phyloP scores from a whole-genome alignment of 2,797 vertebrate genomes.

The Lithobates sylvaticus region DNA sequence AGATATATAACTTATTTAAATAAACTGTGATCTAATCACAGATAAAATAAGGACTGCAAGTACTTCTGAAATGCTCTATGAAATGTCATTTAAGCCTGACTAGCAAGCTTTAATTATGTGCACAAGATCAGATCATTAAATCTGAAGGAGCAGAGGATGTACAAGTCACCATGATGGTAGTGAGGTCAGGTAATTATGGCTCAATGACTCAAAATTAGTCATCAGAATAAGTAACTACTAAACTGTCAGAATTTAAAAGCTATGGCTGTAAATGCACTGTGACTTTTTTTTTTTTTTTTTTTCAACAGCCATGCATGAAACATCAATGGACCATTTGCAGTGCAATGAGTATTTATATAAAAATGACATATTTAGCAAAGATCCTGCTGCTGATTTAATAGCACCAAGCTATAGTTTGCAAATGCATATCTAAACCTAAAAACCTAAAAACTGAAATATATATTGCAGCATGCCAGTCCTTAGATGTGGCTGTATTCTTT shows the following conservation, averaged over 20 bases:
- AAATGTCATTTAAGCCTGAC: constrained; percentile 43
- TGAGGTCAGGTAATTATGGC: constrained; percentile 37
- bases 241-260: neutral
- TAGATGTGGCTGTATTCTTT: no score
- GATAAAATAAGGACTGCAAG: constrained; percentile 6
- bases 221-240: constrained; percentile 16
- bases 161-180: constrained; percentile 29
- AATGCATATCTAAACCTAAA: no score
- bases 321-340: neutral
- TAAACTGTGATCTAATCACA: constrained; percentile 18
- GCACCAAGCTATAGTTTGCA: no score
- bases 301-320: neutral
- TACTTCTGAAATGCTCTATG: constrained; percentile 28
- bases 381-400: neutral
- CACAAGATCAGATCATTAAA: constrained; percentile 48
- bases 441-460: no score
- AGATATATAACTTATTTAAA: constrained; percentile 9
- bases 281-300: neutral
- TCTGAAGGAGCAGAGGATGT: constrained; percentile 26
- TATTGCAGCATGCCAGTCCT: no score
- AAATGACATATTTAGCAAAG: neutral
- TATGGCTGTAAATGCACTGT: neutral
- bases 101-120: constrained; percentile 36
- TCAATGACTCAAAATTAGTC: constrained; percentile 37
- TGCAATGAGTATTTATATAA: neutral